Base-by-base conservation (phyloP, 2,113 vertebrate species). In the Leptobrachium leishanense region DNA sequence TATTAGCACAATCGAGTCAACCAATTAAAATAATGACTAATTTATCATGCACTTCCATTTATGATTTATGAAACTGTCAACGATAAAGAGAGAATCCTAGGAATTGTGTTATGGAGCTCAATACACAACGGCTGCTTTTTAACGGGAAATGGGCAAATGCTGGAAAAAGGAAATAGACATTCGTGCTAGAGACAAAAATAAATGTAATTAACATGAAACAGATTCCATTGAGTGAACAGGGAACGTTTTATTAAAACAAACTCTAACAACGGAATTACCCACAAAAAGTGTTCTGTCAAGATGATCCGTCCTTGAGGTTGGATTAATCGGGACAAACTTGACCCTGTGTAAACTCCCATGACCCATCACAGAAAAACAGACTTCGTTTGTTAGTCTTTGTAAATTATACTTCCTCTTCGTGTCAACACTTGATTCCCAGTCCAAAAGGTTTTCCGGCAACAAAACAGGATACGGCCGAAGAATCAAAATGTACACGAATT, bases 321-420 rank as follows among this genome's bases (percentile, higher is more conserved):
- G 42, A 68, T 80, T 80, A 44, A 81, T 50, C 7, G 41, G 55
- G 20, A 74, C 78, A 68, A 74, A 74, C 64, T 68, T 81, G 78
- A 74, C 78, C 78, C 62, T 43, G 74, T 59, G 43, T 81, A 81
- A 81, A 81, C 78, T 74, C 78, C 78, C 78, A 81, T 68, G 64
- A 74, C 68, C 50, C n/a, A 79, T 55, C 8, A 62, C 53, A 62
- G 40, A 62, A 65, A 66, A 62, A 71, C 41, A 65, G 57, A 76
- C 65, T 67, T 20, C 72, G 68, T 75, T 71, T 31, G 20, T 76
- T 43, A 42, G 62, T 59, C 64, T 79, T 67, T 80, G 63, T 75
- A 80, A 71, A 74, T 80, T 71, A 66, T 78, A 75, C 72, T 82
- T 82, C 82, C 72, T 76, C 64, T 64, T 71, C 59, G 75, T 73